Evolutionary conservation across 2,113 vertebrate species (phyloP), one percentile per base, ranked within the genome.

Genomic region (Cyprinodon variegatus): DNA sequence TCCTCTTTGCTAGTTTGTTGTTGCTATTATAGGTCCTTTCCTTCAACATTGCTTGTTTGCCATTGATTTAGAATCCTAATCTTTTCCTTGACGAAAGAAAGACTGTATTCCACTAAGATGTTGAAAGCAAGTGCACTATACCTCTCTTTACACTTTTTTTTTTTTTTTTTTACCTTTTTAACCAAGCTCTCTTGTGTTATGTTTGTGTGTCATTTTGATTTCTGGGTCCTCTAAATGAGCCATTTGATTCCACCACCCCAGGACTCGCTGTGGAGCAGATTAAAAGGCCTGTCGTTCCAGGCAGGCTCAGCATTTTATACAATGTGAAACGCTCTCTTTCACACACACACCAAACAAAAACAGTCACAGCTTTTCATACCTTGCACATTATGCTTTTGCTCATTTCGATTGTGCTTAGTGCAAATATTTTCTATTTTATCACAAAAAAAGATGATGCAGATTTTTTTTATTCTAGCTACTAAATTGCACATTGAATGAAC

Each of bases 1-100:
- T 57, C 50, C 50, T 57, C n/a, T 57, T 20, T 57, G 8, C 20
- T n/a, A n/a, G 50, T n/a, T 57, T 15, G 17, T 53, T 13, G 8
- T 17, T 53, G 15, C 14, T 57, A 8, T 57, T 57, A 7, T 8
- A 57, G 8, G 17, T n/a, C 50, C n/a, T n/a, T 57, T 20, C 14
- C 50, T n/a, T 9, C 6, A 17, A 57, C 62, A 43, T 22, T 69
- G 22, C 57, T 46, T 38, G 9, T 68, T 68, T 20, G 4, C 65
- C 20, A 20, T 17, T 66, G 78, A 62, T 59, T 46, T 62, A 15
- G 84, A 88, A 91, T 93, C 76, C 73, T 91, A 84, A 92, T 81
- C 80, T 67, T 65, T 38, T 41, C 53, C 50, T 57, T 57, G 17
- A 9, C 17, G 17, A 15, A 14, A 57, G 17, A 15, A 14, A 57